phyloP scores from a whole-genome alignment of 2,797 vertebrate species.

The Taenioides sp. region DNA sequence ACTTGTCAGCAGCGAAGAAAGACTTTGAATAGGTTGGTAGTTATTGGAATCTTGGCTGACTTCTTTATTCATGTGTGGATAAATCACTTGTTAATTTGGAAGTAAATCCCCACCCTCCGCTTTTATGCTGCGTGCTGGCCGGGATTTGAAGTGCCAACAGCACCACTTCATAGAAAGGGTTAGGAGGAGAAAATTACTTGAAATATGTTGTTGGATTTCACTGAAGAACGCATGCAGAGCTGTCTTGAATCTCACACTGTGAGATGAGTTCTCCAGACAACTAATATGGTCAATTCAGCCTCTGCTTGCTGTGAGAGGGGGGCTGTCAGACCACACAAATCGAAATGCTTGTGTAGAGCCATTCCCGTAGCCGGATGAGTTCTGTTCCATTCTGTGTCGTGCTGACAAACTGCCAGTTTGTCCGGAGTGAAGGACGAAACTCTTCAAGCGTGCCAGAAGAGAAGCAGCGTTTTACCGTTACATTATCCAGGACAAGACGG shows the following conservation, averaged over 20 bases:
- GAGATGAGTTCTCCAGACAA: slow-evolving; percentile 31
- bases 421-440: slow-evolving; percentile 59
- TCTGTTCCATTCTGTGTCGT: slow-evolving; percentile 30
- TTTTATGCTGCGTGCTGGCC: slow-evolving; percentile 15
- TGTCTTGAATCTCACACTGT: slow-evolving; percentile 34
- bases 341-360: background rate
- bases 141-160: slow-evolving; percentile 17
- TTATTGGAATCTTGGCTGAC: background rate
- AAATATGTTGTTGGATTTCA: slow-evolving; percentile 10
- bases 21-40: background rate
- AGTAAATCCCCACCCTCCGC: slow-evolving; percentile 3
- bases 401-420: slow-evolving; percentile 35
- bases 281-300: slow-evolving; percentile 48
- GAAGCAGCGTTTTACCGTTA: slow-evolving; percentile 54
- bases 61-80: background rate
- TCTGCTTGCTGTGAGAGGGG: slow-evolving; percentile 5
- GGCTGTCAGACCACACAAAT: slow-evolving; percentile 41
- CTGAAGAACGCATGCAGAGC: slow-evolving; percentile 20
- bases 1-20: background rate
- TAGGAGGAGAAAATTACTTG: slow-evolving; percentile 31
- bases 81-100: slow-evolving; percentile 4
- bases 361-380: slow-evolving; percentile 5
- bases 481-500: slow-evolving; percentile 55
- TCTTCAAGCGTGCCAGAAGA: slow-evolving; percentile 54
- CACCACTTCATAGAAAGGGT: slow-evolving; percentile 20